These are phyloP conservation scores for Nomada ruficornis DNA, from an alignment of 2,888 invertebrate genomes.

Conservation along the genomic window DNA sequence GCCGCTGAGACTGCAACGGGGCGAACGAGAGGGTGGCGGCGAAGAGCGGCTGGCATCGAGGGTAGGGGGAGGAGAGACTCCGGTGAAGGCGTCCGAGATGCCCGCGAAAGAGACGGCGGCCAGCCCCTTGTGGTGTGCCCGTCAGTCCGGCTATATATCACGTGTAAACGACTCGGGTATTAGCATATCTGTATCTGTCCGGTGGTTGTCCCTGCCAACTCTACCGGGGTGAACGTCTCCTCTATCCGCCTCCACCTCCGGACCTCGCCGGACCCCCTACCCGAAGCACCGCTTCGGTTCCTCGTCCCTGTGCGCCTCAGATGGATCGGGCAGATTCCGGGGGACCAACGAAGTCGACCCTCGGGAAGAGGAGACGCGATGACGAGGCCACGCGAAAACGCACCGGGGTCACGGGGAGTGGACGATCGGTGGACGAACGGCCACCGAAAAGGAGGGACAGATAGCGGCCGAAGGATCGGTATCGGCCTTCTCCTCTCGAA, in stretches of 20 bases:
- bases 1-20: slow-evolving; percentile 61
- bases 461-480: slow-evolving; percentile 58
- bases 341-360: slow-evolving; percentile 43
- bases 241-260: slow-evolving; percentile 62
- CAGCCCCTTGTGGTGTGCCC: slow-evolving; percentile 73
- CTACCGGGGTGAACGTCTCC: slow-evolving; percentile 75
- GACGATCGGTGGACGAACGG: slow-evolving; percentile 10
- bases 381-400: slow-evolving; percentile 72
- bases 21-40: slow-evolving; percentile 33
- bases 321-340: slow-evolving; percentile 72
- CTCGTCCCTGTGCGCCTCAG: slow-evolving; percentile 53
- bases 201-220: slow-evolving; percentile 76
- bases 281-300: slow-evolving; percentile 26
- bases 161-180: slow-evolving; percentile 80
- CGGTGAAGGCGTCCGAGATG: slow-evolving; percentile 62
- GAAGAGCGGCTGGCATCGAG: slow-evolving; percentile 1
- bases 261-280: slow-evolving; percentile 48
- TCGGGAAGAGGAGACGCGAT: slow-evolving; percentile 55
- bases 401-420: slow-evolving; percentile 29
- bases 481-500: slow-evolving; percentile 61
- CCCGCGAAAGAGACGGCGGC: slow-evolving; percentile 68
- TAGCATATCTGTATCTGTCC: slow-evolving; percentile 81
- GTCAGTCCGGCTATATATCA: slow-evolving; percentile 80
- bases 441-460: slow-evolving; percentile 55
- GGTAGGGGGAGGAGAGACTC: slow-evolving; percentile 16